Conservation (phyloP, 1,140 invertebrate genomes). For the Drosophila bocki region DNA sequence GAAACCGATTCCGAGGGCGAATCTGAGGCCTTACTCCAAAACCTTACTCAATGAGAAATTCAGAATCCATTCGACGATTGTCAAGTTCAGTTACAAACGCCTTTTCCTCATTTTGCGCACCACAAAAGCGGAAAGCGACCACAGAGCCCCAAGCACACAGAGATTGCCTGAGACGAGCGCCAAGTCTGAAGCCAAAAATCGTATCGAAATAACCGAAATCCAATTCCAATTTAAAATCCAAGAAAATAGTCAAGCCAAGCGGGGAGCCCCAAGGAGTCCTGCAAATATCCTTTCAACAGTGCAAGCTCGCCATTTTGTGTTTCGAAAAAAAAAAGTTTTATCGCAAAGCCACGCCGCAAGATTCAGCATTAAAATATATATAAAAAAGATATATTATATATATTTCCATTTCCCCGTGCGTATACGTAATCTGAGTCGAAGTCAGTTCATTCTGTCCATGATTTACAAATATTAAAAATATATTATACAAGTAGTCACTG, state of each 20-base stretch:
- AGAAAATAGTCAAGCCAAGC: slow-evolving; percentile 31
- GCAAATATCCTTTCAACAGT: slow-evolving; percentile 36
- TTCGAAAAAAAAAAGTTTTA: slow-evolving; percentile 28
- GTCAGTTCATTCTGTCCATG: slow-evolving; percentile 57
- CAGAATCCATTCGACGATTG: slow-evolving; percentile 82
- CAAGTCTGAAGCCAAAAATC: slow-evolving; percentile 54
- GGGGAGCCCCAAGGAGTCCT: slow-evolving; percentile 27
- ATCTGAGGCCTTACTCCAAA: slow-evolving; percentile 44
- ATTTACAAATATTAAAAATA: slow-evolving; percentile 45
- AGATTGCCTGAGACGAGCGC: slow-evolving; percentile 38
- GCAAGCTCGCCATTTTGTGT: slow-evolving; percentile 52
- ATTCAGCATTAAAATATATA: slow-evolving; percentile 24
- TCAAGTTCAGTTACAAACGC: slow-evolving; percentile 78
- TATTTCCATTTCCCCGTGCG: slow-evolving; percentile 47
- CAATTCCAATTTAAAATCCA: neutral
- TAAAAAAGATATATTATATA: slow-evolving; percentile 4
- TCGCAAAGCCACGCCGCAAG: slow-evolving; percentile 24
- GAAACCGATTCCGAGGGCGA: slow-evolving; percentile 44
- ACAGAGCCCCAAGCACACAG: slow-evolving; percentile 42
- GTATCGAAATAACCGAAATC: slow-evolving; percentile 24
- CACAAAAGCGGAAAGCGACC: slow-evolving; percentile 57
- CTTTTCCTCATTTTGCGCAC: slow-evolving; percentile 76
- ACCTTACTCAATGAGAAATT: slow-evolving; percentile 83
- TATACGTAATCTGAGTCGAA: slow-evolving; percentile 53
- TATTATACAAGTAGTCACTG: slow-evolving; percentile 47